These are phyloP conservation scores for Progne subis DNA, from an alignment of 2,113 vertebrate genomes.

Conservation along the genomic window DNA sequence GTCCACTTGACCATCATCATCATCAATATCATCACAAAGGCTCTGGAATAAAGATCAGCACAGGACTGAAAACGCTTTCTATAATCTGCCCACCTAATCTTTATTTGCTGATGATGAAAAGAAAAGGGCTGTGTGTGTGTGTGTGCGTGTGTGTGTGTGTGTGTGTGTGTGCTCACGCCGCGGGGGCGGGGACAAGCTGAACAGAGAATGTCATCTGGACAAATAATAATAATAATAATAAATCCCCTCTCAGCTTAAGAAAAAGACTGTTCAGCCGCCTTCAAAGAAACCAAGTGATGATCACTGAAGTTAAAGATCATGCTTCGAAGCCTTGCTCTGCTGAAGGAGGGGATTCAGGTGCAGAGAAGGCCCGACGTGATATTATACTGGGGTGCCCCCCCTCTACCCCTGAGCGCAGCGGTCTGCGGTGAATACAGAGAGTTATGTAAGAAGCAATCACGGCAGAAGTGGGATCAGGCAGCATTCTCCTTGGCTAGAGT, in stretches of 20 bases:
- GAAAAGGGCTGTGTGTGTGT: not conserved
- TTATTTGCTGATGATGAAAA: slow-evolving; percentile 93
- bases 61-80: slow-evolving; percentile 77
- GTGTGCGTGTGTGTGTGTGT: not conserved
- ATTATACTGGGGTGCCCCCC: not conserved
- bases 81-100: slow-evolving; percentile 91
- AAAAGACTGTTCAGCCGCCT: not conserved
- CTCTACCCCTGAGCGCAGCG: not conserved
- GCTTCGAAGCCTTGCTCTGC: not conserved
- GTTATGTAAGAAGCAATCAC: not conserved
- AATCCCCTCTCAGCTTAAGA: not conserved
- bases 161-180: not conserved
- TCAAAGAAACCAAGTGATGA: not conserved
- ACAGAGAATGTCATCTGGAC: slow-evolving; percentile 68
- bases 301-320: slow-evolving; percentile 12
- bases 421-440: not conserved
- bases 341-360: not conserved
- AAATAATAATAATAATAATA: not conserved
- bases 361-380: not conserved
- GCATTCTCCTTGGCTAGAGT: not conserved
- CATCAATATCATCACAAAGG: slow-evolving; percentile 99
- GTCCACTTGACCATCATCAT: slow-evolving; percentile 99
- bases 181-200: not conserved
- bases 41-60: slow-evolving; percentile 90
- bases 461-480: not conserved